phyloP scores from a whole-genome alignment of 1,140 invertebrate genomes.

The Drosophila burlai region DNA sequence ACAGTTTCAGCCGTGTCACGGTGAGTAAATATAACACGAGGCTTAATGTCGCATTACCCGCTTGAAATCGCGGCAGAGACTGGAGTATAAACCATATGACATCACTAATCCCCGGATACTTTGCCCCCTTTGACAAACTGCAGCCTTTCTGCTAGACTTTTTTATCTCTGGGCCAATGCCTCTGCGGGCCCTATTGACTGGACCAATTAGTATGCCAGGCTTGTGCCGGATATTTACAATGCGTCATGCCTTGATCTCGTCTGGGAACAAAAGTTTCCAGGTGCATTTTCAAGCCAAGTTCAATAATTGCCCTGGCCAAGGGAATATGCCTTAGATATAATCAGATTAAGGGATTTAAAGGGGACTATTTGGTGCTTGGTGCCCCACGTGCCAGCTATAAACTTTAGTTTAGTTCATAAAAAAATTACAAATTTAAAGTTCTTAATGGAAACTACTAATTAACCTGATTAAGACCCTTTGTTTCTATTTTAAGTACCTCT shows the following conservation, averaged over 20 bases:
- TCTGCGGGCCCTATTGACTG: conserved; percentile 58
- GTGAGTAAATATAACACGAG: conserved; percentile 64
- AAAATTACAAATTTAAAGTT: not conserved
- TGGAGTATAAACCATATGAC: conserved; percentile 36
- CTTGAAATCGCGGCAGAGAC: conserved; percentile 14
- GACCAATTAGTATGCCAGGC: conserved; percentile 66
- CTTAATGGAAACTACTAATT: not conserved
- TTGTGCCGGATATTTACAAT: conserved; percentile 29
- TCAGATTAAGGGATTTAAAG: conserved; percentile 15
- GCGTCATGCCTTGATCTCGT: conserved; percentile 48
- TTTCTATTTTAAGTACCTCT: not conserved
- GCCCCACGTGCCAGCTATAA: not conserved
- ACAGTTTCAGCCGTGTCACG: conserved; percentile 68
- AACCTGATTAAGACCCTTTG: too few relatives aligned
- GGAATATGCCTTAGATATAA: not conserved
- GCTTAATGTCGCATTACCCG: conserved; percentile 56
- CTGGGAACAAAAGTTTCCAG: conserved; percentile 27
- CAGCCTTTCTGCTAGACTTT: conserved; percentile 7
- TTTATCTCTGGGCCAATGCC: conserved; percentile 30
- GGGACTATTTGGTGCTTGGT: not conserved
- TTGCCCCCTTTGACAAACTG: conserved; percentile 7
- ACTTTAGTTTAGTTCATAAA: not conserved
- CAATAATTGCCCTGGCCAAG: conserved; percentile 39
- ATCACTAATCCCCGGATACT: conserved; percentile 25
- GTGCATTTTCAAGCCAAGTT: conserved; percentile 28